These are phyloP conservation scores for Reinhardtius hippoglossoides DNA, from an alignment of 2,113 vertebrate genomes.

Conservation along the genomic window DNA sequence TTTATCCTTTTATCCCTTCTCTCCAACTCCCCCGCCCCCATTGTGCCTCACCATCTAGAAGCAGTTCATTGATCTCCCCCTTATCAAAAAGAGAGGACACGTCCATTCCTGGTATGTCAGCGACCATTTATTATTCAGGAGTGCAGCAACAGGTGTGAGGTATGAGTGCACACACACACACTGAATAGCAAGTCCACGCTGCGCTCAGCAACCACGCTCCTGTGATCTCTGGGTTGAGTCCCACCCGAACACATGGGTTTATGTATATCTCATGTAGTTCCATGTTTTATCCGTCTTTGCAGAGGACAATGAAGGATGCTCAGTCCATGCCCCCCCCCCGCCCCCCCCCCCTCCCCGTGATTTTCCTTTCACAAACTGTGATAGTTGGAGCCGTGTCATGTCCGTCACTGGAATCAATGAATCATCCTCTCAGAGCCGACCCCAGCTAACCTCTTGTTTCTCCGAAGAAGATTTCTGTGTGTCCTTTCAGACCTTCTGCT, in stretches of 20 bases:
- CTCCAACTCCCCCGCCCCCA: not conserved
- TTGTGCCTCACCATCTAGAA: not conserved
- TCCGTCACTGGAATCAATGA: constrained; percentile 30
- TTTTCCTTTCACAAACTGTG: too few species aligned
- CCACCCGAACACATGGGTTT: constrained; percentile 4
- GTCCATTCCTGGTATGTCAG: not conserved
- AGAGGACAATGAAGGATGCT: too few species aligned
- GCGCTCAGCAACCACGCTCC: too few species aligned
- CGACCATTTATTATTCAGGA: constrained; percentile 28
- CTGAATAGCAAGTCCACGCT: not conserved
- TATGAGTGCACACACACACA: not conserved
- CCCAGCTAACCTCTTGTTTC: constrained; percentile 22
- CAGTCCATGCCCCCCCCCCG: too few species aligned
- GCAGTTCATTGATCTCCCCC: constrained; percentile 44
- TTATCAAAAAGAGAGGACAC: constrained; percentile 25
- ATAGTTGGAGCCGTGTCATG: constrained; percentile 21
- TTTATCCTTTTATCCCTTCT: constrained; percentile 32
- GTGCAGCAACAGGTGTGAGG: constrained; percentile 48
- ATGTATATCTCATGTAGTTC: too few species aligned
- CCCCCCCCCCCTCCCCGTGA: too few species aligned
- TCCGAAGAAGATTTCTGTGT: constrained; percentile 6
- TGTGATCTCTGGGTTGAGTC: not conserved
- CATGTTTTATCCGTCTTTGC: too few species aligned
- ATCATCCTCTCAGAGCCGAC: constrained; percentile 27
- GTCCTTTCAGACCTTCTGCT: constrained; percentile 33